Base-by-base conservation (phyloP, 2,113 vertebrate genomes). In the Halichoeres trimaculatus region DNA sequence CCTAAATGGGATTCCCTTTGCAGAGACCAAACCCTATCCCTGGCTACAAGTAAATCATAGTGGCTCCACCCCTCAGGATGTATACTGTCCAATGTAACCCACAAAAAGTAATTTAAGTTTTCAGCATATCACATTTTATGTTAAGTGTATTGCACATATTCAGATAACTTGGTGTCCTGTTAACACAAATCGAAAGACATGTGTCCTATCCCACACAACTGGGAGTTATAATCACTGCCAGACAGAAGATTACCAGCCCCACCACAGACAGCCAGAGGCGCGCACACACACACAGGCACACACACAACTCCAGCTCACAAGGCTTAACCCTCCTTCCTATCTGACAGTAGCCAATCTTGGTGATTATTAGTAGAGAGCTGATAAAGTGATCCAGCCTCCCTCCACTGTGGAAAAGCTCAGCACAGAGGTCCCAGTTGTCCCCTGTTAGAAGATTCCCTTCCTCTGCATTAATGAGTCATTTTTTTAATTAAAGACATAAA, bases 331-430 rank as follows among this genome's bases (percentile, higher is more conserved):
- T 63, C 77, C 45, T 51, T 24, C 57, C 22, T 72, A 59, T 76
- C 70, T 19, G 36, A 55, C 45, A 68, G 70, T 24, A 74, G 43
- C 77, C 75, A 84, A 76, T 88, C 22, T 1, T 30, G 36, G 22
- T 73, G 57, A 67, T 85, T 64, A 75, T 82, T 70, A 66, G 83
- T 12, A 41, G 63, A 58, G 47, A 65, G 41, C 34, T 70, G 78
- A 79, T 80, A 75, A 76, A 83, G 61, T 59, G 70, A 81, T 84
- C 85, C 73, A 63, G 69, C 80, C 86, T 88, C 88, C 90, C 87
- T 88, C 89, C 87, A 86, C 40, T 83, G 90, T 91, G 89, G 89
- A 88, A 86, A 81, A 83, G 57, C 26, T 45, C 56, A 76, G 79
- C 67, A 82, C 47, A 69, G 47, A 68, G 9, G 45, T 62, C 54